phyloP scores from a whole-genome alignment of 2,113 vertebrate genomes.

The Echinops telfairi region DNA sequence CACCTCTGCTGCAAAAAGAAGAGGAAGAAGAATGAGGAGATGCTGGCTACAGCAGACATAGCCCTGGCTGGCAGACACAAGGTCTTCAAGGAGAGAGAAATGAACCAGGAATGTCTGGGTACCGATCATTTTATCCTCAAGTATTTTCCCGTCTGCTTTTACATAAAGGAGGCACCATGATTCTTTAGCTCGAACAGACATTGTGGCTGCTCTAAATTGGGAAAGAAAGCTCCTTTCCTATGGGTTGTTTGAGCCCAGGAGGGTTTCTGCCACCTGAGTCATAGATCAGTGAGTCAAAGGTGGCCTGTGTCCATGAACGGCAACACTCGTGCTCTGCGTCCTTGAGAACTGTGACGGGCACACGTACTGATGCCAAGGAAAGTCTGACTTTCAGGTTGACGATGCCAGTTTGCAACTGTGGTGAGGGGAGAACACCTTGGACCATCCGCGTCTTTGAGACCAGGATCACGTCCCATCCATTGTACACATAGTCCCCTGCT shows the following conservation, averaged over 20 bases:
- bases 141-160: not conserved
- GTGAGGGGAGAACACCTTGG: not conserved
- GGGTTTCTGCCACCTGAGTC: not conserved
- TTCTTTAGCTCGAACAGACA: conserved; percentile 21
- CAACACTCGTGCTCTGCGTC: not conserved
- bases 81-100: not conserved
- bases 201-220: conserved; percentile 39
- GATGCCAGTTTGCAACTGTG: conserved; percentile 15
- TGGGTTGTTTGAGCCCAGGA: not conserved
- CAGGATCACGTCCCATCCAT: not conserved
- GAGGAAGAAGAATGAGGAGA: not conserved
- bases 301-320: not conserved
- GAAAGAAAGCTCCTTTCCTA: not conserved
- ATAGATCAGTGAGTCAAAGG: not conserved
- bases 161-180: not conserved
- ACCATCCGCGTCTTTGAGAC: not conserved
- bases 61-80: not conserved
- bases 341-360: not conserved
- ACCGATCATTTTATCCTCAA: not conserved
- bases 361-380: not conserved
- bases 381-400: conserved; percentile 36
- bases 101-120: not conserved
- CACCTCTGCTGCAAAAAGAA: not conserved
- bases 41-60: not conserved
- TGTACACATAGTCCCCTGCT: not conserved